phyloP scores from a whole-genome alignment of 1,140 invertebrate species.

The Papilio xuthus region DNA sequence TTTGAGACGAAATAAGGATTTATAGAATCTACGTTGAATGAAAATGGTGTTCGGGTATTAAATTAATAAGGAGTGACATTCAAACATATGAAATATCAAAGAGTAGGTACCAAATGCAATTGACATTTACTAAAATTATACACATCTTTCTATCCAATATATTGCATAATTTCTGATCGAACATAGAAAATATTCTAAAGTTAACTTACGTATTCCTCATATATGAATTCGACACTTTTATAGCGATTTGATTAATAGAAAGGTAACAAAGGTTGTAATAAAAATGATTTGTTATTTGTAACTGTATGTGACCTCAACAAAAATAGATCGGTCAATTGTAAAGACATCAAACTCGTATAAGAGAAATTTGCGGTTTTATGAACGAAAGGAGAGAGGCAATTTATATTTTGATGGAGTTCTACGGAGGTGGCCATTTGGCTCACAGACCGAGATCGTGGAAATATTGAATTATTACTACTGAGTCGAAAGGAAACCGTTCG shows the following conservation, averaged over 20 bases:
- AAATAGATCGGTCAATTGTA: constrained; percentile 26
- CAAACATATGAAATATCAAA: no score
- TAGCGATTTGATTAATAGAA: not conserved
- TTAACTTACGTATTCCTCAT: not conserved
- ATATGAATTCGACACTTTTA: not conserved
- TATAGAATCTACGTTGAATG: not conserved
- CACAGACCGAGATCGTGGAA: constrained; percentile 43
- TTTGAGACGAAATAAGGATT: not conserved
- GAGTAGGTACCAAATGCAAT: not conserved
- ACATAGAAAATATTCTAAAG: not conserved
- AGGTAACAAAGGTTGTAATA: not conserved
- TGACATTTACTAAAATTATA: no score
- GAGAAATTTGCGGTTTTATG: constrained; percentile 31
- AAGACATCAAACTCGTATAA: constrained; percentile 31
- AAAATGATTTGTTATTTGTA: not conserved
- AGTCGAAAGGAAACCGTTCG: constrained; percentile 38
- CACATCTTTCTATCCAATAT: no score
- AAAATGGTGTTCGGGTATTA: not conserved
- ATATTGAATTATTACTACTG: constrained; percentile 52
- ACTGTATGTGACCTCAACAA: constrained; percentile 7
- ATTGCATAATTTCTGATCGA: not conserved
- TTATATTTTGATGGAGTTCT: constrained; percentile 49
- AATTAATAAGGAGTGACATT: not conserved
- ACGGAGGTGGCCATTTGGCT: constrained; percentile 42
- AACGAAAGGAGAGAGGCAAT: constrained; percentile 32